Conservation (phyloP, 2,113 vertebrate genomes). For the Oxyura jamaicensis region DNA sequence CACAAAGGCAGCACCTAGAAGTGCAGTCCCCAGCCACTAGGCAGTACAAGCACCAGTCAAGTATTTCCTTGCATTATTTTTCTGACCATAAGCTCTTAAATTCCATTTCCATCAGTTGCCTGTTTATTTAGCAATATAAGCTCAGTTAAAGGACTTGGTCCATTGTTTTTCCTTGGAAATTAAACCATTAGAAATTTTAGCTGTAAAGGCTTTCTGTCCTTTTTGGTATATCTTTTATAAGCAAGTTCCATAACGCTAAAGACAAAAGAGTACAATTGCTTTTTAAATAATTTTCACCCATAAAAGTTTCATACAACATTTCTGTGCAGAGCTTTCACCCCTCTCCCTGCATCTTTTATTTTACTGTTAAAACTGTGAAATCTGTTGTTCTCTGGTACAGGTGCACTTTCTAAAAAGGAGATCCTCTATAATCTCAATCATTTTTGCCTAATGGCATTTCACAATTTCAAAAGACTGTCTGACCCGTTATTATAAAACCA, state of each 20-base stretch:
- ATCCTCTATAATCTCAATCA: not conserved
- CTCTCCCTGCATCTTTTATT: not conserved
- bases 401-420: not conserved
- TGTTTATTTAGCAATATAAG: not conserved
- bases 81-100: not conserved
- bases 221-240: not conserved
- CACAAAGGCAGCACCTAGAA: not conserved
- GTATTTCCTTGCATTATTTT: not conserved
- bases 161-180: not conserved
- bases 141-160: not conserved
- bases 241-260: not conserved
- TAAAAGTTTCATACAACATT: not conserved
- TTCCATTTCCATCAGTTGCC: not conserved
- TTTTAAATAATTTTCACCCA: not conserved
- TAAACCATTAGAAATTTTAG: not conserved
- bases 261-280: not conserved
- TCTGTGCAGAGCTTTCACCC: not conserved
- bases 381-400: not conserved
- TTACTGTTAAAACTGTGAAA: not conserved
- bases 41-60: not conserved
- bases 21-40: fast-evolving
- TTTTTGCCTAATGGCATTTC: not conserved
- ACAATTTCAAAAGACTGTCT: not conserved
- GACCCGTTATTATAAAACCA: not conserved
- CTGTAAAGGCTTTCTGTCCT: not conserved